phyloP scores from a whole-genome alignment of 2,113 vertebrate species.

The Chelonoidis abingdonii region DNA sequence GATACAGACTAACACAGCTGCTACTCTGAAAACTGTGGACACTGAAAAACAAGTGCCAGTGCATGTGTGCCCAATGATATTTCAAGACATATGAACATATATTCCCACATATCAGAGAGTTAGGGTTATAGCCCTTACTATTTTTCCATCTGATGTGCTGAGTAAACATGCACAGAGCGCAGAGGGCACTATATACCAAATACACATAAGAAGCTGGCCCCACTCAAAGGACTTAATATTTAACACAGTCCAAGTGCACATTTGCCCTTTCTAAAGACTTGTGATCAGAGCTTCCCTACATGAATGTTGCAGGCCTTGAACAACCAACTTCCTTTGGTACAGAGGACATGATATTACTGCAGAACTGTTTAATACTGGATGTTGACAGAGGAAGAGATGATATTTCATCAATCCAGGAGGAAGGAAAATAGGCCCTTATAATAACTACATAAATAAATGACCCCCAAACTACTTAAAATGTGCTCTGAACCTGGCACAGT shows the following conservation, averaged over 20 bases:
- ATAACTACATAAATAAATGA: constrained; percentile 3
- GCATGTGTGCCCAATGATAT: not conserved
- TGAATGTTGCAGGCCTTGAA: not conserved
- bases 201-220: not conserved
- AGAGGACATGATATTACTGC: not conserved
- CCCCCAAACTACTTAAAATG: not conserved
- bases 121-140: not conserved
- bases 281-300: not conserved
- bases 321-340: not conserved
- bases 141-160: not conserved
- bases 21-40: too few relatives aligned
- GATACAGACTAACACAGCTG: too few relatives aligned
- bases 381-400: not conserved
- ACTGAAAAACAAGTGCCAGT: not conserved
- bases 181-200: not conserved
- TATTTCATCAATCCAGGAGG: not conserved
- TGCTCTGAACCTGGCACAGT: not conserved
- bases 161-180: not conserved
- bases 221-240: not conserved
- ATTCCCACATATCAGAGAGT: not conserved
- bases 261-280: constrained; percentile 7
- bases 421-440: not conserved
- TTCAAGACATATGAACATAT: not conserved
- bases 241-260: not conserved
- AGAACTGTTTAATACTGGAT: not conserved